Percentiles rank a stretch among this genome's conserved stretches.
phyloP scores from a whole-genome alignment of 2,113 vertebrate species.

The Rynchops niger region DNA sequence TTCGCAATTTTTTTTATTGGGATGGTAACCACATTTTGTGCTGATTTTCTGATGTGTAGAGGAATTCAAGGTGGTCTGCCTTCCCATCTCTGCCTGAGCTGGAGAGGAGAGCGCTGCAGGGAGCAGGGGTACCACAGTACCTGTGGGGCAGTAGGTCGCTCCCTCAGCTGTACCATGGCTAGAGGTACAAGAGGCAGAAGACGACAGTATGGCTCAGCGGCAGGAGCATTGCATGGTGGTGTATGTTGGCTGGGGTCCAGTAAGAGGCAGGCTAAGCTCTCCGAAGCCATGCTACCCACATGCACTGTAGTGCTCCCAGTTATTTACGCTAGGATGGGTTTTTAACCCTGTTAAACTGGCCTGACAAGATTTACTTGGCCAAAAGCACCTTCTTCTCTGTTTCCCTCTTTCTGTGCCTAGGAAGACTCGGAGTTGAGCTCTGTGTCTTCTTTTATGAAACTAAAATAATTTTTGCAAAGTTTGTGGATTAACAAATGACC shows the following conservation, averaged over 20 bases:
- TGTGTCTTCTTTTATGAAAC: background rate
- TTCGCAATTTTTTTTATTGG: background rate
- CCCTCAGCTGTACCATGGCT: background rate
- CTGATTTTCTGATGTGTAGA: background rate
- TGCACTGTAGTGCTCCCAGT: background rate
- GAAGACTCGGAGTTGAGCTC: background rate
- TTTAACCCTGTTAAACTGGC: background rate
- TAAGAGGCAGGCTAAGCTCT: background rate
- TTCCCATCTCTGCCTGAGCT: background rate
- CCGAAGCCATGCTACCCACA: background rate
- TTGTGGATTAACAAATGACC: background rate
- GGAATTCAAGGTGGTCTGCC: background rate
- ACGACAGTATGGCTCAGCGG: background rate
- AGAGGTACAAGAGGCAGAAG: background rate
- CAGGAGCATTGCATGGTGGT: background rate
- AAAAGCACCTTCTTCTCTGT: background rate
- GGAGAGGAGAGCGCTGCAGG: background rate
- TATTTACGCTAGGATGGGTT: background rate
- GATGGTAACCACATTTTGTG: background rate
- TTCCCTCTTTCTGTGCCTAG: background rate
- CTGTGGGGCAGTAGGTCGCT: fast-evolving
- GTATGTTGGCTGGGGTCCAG: background rate
- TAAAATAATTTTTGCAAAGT: background rate
- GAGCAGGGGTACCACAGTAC: background rate
- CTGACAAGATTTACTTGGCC: background rate